Evolutionary conservation across 2,113 vertebrate genomes (phyloP).

Genomic region (Micronycteris hirsuta): DNA sequence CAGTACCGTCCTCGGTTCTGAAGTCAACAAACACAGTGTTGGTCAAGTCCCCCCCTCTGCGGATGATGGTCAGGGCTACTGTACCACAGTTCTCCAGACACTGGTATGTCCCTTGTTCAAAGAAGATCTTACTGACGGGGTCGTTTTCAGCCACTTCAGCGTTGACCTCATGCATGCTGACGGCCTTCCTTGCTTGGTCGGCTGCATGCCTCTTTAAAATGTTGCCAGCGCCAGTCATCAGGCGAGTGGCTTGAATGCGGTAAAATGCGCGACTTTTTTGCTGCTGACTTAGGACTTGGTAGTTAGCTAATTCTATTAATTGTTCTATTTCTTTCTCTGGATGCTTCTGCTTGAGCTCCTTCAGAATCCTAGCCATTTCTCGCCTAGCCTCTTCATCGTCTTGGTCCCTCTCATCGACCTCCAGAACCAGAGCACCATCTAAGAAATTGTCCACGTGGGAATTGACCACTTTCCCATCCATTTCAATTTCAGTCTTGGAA

Average conservation of each 20-base stretch:
- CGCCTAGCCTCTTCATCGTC: constrained; percentile 91
- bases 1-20: constrained; percentile 94
- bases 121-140: constrained; percentile 89
- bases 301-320: constrained; percentile 92
- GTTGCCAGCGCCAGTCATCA: constrained; percentile 94
- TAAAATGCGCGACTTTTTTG: constrained; percentile 97
- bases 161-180: constrained; percentile 90
- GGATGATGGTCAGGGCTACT: constrained; percentile 87
- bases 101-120: constrained; percentile 92
- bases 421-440: constrained; percentile 90
- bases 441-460: constrained; percentile 90
- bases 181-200: constrained; percentile 90
- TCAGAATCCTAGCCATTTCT: constrained; percentile 92
- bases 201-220: constrained; percentile 93
- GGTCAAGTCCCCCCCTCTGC: constrained; percentile 90
- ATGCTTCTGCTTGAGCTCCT: constrained; percentile 95
- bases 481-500: constrained; percentile 91
- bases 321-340: constrained; percentile 95
- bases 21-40: constrained; percentile 89
- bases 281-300: constrained; percentile 93
- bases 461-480: constrained; percentile 91
- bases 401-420: constrained; percentile 87
- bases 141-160: constrained; percentile 82
- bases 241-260: constrained; percentile 94
- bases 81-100: constrained; percentile 97